Evolutionary conservation across 2,888 invertebrate species (phyloP), one percentile per base, ranked within the genome.

Genomic region (Lepidonotus clava): DNA sequence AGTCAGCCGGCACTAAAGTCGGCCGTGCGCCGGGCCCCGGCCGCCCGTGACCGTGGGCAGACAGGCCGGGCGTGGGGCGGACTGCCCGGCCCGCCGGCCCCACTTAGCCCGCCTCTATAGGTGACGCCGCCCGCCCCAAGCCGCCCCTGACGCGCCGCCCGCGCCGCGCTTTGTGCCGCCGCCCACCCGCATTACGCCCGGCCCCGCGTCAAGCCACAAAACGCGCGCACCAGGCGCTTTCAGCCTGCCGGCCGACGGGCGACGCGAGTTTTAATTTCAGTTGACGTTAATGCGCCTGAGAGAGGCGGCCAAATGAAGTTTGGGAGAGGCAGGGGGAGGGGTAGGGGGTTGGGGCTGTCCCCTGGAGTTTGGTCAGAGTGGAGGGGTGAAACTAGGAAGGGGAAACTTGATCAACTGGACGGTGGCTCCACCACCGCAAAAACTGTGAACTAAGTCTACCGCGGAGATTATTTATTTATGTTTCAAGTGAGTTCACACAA

Each of bases 221-320:
- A 61, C 61, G 28, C 76, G 76, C 51, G 36, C 76, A 14, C 38
- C 14, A 51, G 51, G 51, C 67, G 24, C 34, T 76, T 24, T 40
- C 76, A 28, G 38, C 18, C 21, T 18, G 14, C 38, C 40, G 38
- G 76, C 76, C 38, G 1, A 2, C 4, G 1, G 38, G 5, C 61
- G 24, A 8, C 21, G 4, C 36, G 36, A 36, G 76, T 76, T 76
- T 76, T 76, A 76, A 76, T 76, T 76, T 40, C 18, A 40, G 14
- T 24, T 76, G 76, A 76, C 76, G 76, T 28, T 76, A 76, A 76
- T 76, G 76, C 38, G 24, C 36, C 38, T n/a, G 34, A 34, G 34
- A 18, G n/a, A 24, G 24, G 14, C 36, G 36, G 76, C 21, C 8
- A 76, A 76, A 38, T 76, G 4, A 40, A 38, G 36, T 76, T 76